Conservation (phyloP, 2,888 invertebrate species). For the Morpho deidamia region DNA sequence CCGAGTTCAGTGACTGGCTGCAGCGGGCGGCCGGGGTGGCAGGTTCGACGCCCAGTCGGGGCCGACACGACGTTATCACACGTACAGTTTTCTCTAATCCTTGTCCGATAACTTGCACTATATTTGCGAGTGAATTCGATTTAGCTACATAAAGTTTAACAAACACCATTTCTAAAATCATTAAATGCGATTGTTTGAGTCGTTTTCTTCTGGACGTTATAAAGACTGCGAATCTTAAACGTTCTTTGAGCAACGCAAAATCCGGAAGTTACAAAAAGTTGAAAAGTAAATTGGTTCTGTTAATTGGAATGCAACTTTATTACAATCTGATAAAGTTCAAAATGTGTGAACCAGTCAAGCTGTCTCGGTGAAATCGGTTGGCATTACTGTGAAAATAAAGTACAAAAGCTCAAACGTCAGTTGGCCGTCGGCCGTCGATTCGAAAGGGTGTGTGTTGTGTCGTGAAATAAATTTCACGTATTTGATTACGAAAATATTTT, state of each 20-base stretch:
- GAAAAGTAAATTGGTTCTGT: too few relatives aligned
- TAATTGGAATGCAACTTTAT: neutral
- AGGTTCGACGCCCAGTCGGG: neutral
- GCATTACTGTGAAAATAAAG: conserved; percentile 2
- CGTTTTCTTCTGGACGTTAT: too few relatives aligned
- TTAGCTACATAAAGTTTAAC: too few relatives aligned
- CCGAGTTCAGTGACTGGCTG: conserved; percentile 8
- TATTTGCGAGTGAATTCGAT: too few relatives aligned
- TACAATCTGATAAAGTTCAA: neutral
- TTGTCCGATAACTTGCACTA: too few relatives aligned
- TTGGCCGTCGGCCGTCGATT: neutral
- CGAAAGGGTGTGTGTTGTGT: neutral
- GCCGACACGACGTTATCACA: neutral
- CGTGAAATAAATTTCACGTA: neutral
- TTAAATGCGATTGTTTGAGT: too few relatives aligned
- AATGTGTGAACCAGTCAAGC: neutral
- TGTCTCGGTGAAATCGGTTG: neutral
- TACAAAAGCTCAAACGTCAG: conserved; percentile 1
- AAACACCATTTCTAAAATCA: too few relatives aligned
- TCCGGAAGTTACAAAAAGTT: too few relatives aligned
- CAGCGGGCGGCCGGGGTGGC: neutral
- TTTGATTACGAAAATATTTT: neutral
- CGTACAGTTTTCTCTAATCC: too few relatives aligned
- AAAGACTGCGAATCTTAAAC: too few relatives aligned
- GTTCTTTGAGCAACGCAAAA: too few relatives aligned